These are phyloP conservation scores for Oxystoma pomonae DNA, from an alignment of 2,888 invertebrate genomes.

Conservation along the genomic window DNA sequence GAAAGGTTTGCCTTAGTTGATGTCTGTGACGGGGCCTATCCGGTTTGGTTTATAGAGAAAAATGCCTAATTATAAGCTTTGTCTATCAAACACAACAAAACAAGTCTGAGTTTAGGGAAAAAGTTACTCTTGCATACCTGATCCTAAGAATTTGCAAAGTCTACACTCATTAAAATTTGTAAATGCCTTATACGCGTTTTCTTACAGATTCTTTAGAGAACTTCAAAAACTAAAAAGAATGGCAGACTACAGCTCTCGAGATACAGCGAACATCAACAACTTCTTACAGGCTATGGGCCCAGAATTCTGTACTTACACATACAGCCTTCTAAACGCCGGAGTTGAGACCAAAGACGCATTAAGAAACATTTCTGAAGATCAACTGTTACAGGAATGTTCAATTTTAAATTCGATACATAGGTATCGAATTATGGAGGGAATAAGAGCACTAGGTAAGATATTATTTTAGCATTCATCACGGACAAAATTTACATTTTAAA, in stretches of 20 bases:
- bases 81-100: too few relatives aligned
- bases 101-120: too few relatives aligned
- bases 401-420: conserved; percentile 95
- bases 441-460: conserved; percentile 68
- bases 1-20: too few relatives aligned
- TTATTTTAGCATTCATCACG: too few relatives aligned
- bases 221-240: conserved; percentile 89
- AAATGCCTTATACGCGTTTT: conserved; percentile 5
- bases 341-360: conserved; percentile 83
- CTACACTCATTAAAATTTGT: neutral
- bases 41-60: too few relatives aligned
- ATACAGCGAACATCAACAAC: conserved; percentile 83
- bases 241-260: conserved; percentile 94
- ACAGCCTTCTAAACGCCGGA: conserved; percentile 92
- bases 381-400: conserved; percentile 84
- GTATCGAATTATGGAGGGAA: conserved; percentile 82
- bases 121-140: neutral
- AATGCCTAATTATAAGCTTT: too few relatives aligned
- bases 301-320: conserved; percentile 94
- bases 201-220: conserved; percentile 81
- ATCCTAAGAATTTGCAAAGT: too few relatives aligned
- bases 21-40: too few relatives aligned
- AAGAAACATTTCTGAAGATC: conserved; percentile 84
- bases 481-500: too few relatives aligned
- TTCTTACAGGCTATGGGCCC: conserved; percentile 80